These are phyloP conservation scores for Synchiropus splendidus DNA, from an alignment of 2,113 vertebrate species.

Conservation along the genomic window DNA sequence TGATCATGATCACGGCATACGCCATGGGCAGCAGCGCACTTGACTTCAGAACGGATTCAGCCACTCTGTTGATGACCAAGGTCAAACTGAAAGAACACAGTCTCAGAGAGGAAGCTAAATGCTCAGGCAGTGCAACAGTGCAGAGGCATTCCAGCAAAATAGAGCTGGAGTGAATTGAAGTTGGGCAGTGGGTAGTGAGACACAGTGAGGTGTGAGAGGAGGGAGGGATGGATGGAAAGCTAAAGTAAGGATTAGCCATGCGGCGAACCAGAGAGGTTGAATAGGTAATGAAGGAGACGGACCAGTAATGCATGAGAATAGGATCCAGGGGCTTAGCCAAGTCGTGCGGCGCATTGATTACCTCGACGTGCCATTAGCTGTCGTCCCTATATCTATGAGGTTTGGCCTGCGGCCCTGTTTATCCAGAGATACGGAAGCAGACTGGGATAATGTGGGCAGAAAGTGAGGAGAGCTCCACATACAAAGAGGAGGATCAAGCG, in stretches of 20 bases:
- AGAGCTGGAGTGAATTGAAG: constrained; percentile 15
- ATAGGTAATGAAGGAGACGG: constrained; percentile 52
- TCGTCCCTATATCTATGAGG: constrained; percentile 26
- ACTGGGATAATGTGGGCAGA: not conserved
- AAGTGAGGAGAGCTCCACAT: not conserved
- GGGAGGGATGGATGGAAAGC: constrained; percentile 33
- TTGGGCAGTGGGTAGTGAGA: constrained; percentile 36
- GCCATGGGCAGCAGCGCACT: too few species aligned
- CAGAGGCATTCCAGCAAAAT: constrained; percentile 30
- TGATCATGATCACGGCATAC: too few species aligned
- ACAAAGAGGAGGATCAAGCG: too few species aligned
- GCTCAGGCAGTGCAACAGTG: constrained; percentile 3
- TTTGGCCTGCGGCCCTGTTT: too few species aligned
- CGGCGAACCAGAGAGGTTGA: constrained; percentile 45
- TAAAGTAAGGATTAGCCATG: constrained; percentile 56
- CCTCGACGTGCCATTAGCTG: constrained; percentile 51
- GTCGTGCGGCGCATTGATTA: constrained; percentile 58
- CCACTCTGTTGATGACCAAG: too few species aligned
- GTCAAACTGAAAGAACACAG: too few species aligned
- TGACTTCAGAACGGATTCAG: too few species aligned
- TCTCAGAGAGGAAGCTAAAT: too few species aligned
- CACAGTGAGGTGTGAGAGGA: constrained; percentile 32
- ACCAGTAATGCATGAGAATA: constrained; percentile 58
- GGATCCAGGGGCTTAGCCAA: constrained; percentile 49
- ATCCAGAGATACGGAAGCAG: too few species aligned